Base-by-base conservation (phyloP, 2,113 vertebrate genomes). In the Chrysemys picta region DNA sequence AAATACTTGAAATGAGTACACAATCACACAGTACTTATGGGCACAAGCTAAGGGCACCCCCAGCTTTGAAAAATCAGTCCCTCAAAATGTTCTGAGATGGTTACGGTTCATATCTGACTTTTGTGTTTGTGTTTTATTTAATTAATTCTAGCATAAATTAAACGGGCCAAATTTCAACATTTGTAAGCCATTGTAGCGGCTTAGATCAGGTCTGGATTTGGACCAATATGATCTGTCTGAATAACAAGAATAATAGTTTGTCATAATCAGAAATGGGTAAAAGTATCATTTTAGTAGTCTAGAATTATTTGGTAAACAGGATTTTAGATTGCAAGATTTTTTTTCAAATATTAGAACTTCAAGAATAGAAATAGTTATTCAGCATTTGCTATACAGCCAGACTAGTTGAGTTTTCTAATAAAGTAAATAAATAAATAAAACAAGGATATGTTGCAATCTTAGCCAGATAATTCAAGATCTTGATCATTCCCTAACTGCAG, bases 291-390 rank as follows among this genome's bases (percentile, higher is more conserved):
- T 54, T 22, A 45, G n/a, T 92, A 38, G 88, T 87, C 79, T 47
- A 86, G 57, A 2, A 2, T 94, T 88, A 69, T 35, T 89, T 89
- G 65, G 82, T 85, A 95, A 93, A 93, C 24, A 42, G 50, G 53
- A 83, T 72, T 92, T 89, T 96, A 93, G 91, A 94, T 90, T 89
- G 54, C 54, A 89, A 80, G 78, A 25, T 62, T 93, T 22, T 83
- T 83, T 47, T 57, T 12, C 84, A 83, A 89, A 95, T 75, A 89
- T 94, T 59, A 89, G 85, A 62, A 87, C 92, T 94, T 94, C 86
- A 92, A 95, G 91, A 96, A 45, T 42, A 95, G 85, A 90, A 95
- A 54, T 90, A 88, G 88, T 91, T 95, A 92, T 87, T 91, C 95
- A 95, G 75, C 82, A 54, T 57, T 95, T 96, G 94, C 91, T 91